phyloP scores from a whole-genome alignment of 2,113 vertebrate genomes.

The Mesembrinibis cayennensis region DNA sequence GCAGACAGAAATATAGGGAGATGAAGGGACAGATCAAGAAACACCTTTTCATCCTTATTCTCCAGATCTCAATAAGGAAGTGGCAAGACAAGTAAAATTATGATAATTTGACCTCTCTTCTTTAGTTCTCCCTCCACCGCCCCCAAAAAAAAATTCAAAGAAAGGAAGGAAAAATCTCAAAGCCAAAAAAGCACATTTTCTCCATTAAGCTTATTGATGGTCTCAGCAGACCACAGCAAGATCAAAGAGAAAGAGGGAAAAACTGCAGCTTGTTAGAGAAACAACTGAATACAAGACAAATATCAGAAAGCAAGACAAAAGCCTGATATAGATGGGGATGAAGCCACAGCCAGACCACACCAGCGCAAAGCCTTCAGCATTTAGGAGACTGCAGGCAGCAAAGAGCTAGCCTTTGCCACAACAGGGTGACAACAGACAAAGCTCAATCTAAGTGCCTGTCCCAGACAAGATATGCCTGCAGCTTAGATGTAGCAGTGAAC shows the following conservation, averaged over 20 bases:
- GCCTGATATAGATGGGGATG: background rate
- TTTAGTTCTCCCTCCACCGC: background rate
- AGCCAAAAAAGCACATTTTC: background rate
- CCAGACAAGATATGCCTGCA: background rate
- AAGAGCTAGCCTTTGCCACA: background rate
- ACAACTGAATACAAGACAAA: background rate
- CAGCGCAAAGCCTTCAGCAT: background rate
- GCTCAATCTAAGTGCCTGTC: background rate
- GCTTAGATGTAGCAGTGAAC: rapidly evolving
- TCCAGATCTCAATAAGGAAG: background rate
- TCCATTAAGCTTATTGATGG: slow-evolving; percentile 18
- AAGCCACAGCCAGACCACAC: background rate
- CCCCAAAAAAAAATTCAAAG: background rate
- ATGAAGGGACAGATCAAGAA: background rate
- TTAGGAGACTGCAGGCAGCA: background rate
- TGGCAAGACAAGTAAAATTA: background rate
- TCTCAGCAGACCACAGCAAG: slow-evolving; percentile 16
- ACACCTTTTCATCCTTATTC: background rate
- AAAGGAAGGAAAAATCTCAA: background rate
- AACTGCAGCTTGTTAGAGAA: background rate
- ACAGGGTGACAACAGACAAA: background rate
- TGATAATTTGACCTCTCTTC: background rate
- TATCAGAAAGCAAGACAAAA: background rate
- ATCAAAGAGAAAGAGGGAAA: slow-evolving; percentile 19
- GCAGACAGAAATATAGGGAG: background rate